Evolutionary conservation across 1,140 invertebrate genomes (phyloP), one percentile per base, ranked within the genome.

Genomic region (Calycopis cecrops): DNA sequence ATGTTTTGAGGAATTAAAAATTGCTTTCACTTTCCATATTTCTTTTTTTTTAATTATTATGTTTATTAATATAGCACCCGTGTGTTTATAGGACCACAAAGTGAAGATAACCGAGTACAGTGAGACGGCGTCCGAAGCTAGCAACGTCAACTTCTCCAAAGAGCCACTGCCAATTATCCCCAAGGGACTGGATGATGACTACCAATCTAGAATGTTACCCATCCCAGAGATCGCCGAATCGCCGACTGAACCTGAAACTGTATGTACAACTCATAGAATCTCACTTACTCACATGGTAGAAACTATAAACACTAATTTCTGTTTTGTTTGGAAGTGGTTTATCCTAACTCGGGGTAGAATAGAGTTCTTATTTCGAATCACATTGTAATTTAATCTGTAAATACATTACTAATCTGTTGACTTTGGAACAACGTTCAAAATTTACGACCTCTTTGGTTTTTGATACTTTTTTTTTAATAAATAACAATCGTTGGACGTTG

Each of bases 31-130:
- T 2, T 34, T 35, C 1, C 34, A 12, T 33, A 10, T 14, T 11
- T 7, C 1, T 40, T 9, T n/a, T n/a, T 21, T 40, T 28, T 3
- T 28, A 28, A 2, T 28, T 28, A 28, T 6, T 3, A 28, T 6
- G 21, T 28, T 28, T 2, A 6, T 6, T 28, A 28, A 28, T 28
- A 28, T 28, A 28, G 6, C 6, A 6, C 6, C 6, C 6, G 21
- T 28, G 21, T 58, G 55, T 59, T 53, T 44, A 51, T 69, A 79
- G 76, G 71, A 80, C 8, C 65, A 73, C 48, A 73, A 79, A 59
- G 78, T 84, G 44, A 73, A 78, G 55, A 86, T 84, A 47, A 79
- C 77, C 33, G 74, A 78, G 2, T 78, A 79, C 49, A 67, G 74
- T 4, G 74, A 72, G 35, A 64, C 71, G 0, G 74, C 71, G 0